Evolutionary conservation across 2,888 invertebrate species (phyloP), one percentile per base, ranked within the genome.

Genomic region (Physocephala rufipes): DNA sequence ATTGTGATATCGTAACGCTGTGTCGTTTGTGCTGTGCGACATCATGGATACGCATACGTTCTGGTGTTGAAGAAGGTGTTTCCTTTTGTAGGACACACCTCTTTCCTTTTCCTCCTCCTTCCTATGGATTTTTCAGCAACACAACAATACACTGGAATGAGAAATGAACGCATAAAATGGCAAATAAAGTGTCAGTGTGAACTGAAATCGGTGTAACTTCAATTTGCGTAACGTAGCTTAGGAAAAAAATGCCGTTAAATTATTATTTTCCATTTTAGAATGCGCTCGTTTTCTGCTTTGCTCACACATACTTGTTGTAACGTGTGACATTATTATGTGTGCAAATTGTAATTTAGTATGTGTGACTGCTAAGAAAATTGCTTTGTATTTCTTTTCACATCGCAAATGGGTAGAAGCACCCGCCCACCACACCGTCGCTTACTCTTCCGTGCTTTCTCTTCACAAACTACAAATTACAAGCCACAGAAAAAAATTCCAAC

Each of bases 301-400:
- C 26, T 9, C 43, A 45, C 45, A 36, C 4, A 15, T 58, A 16
- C 26, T 47, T 47, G 21, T n/a, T 43, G n/a, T 1, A 2, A 28
- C 59, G 26, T 13, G 30, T 30, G n/a, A n/a, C n/a, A n/a, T n/a
- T n/a, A n/a, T n/a, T n/a, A n/a, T n/a, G 16, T 53, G 66, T 55
- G 82, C n/a, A n/a, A n/a, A n/a, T n/a, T n/a, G n/a, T n/a, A n/a
- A n/a, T n/a, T 80, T 83, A 78, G 79, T 79, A 79, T 79, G 80
- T 82, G 82, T 79, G 82, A 80, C 82, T 82, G 83, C 78, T 76
- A 78, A 78, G 82, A 82, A 81, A 80, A 82, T 81, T 83, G 5
- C 78, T 79, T 78, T 79, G 79, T 76, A 78, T 80, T 80, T 80
- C 82, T 78, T 80, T 51, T 28, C 28, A 16, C n/a, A 24, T n/a